Evolutionary conservation across 2,888 invertebrate genomes (phyloP).

Genomic region (Timema cristinae): DNA sequence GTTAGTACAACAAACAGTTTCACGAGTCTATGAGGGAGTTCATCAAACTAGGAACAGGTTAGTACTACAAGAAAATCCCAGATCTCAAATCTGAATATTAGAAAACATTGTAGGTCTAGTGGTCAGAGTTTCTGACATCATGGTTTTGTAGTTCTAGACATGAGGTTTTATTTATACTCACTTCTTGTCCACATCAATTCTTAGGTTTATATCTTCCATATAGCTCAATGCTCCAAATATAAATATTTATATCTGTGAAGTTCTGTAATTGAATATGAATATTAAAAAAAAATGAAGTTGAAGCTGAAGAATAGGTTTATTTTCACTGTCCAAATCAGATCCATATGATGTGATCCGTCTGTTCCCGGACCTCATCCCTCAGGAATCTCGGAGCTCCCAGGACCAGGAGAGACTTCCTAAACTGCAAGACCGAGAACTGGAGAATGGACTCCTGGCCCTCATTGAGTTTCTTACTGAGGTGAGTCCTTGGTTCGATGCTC

Average conservation of each 20-base stretch:
- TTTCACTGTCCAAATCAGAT: constrained; percentile 51
- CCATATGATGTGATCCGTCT: constrained; percentile 93
- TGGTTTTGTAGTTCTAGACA: too few relatives aligned
- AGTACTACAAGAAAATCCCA: too few relatives aligned
- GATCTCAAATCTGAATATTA: too few relatives aligned
- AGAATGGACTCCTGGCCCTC: constrained; percentile 81
- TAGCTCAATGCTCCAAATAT: too few relatives aligned
- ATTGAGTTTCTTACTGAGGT: constrained; percentile 86
- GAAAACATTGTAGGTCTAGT: too few relatives aligned
- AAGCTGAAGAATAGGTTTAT: neutral
- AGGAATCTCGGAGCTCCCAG: constrained; percentile 51
- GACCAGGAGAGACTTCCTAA: constrained; percentile 53
- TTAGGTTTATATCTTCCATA: too few relatives aligned
- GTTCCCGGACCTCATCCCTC: constrained; percentile 81
- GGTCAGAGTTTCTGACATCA: too few relatives aligned
- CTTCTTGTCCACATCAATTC: too few relatives aligned
- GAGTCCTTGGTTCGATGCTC: neutral
- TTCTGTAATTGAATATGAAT: constrained; percentile 16
- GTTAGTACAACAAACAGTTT: too few relatives aligned
- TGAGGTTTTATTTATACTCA: too few relatives aligned
- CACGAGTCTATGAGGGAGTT: too few relatives aligned
- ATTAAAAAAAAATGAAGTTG: neutral
- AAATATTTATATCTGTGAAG: constrained; percentile 1
- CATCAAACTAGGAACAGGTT: too few relatives aligned
- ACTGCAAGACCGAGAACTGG: constrained; percentile 77